Conservation (phyloP, 2,888 invertebrate species). For the Eilema caniola region DNA sequence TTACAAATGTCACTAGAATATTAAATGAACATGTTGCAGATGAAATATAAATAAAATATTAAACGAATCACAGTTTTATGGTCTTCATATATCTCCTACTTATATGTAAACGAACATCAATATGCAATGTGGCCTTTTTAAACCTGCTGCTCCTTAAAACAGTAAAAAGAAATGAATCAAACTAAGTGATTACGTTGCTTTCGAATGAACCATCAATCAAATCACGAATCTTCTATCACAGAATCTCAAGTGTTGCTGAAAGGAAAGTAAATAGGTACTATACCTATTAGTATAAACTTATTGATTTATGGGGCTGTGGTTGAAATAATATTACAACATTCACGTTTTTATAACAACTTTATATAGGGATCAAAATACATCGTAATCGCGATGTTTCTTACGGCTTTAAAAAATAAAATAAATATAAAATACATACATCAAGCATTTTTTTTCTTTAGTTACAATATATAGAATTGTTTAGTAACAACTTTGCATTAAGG, state of each 20-base stretch:
- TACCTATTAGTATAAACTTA: neutral
- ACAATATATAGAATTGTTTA: neutral
- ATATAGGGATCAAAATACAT: neutral
- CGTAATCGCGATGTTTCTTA: neutral
- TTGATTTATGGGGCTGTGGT: neutral
- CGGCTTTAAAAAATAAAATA: neutral
- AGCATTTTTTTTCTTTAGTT: neutral
- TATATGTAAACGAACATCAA: too few relatives aligned
- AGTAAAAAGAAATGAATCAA: too few relatives aligned
- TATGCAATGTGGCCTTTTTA: too few relatives aligned
- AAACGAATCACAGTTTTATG: too few relatives aligned
- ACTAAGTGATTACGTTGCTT: too few relatives aligned
- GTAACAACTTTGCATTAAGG: too few relatives aligned
- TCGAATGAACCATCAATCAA: too few relatives aligned
- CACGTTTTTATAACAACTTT: neutral
- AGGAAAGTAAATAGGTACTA: neutral
- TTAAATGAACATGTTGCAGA: too few relatives aligned
- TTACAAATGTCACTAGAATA: too few relatives aligned
- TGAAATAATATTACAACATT: neutral
- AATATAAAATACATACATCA: neutral
- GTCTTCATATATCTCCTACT: too few relatives aligned
- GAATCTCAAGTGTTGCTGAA: neutral
- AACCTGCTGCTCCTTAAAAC: too few relatives aligned
- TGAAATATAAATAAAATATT: too few relatives aligned
- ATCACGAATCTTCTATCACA: neutral